A percentile compares a stretch with the other conserved stretches of the same genome.
Conservation (phyloP, 2,888 invertebrate species). For the Hydroisotoma schaefferi region DNA sequence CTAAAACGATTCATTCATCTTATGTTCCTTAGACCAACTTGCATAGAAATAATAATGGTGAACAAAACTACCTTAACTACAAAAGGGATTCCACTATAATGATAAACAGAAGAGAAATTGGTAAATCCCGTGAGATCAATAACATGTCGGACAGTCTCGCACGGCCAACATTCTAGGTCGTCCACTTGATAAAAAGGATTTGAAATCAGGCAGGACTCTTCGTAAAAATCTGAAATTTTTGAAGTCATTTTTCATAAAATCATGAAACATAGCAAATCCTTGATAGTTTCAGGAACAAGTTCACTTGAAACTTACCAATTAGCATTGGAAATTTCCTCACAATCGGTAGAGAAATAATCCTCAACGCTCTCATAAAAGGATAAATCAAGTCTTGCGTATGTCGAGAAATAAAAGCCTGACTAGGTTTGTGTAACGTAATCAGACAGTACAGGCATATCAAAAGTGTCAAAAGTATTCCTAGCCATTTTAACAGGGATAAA, state of each 20-base stretch:
- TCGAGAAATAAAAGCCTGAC: conserved; percentile 65
- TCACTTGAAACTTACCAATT: conserved; percentile 58
- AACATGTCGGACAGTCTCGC: conserved; percentile 66
- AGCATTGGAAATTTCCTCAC: conserved; percentile 69
- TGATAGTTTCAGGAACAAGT: background rate
- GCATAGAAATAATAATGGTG: background rate
- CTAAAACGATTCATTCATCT: conserved; percentile 52
- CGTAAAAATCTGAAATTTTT: conserved; percentile 64
- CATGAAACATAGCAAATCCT: background rate
- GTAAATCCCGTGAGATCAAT: conserved; percentile 63
- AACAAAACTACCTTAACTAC: conserved; percentile 54
- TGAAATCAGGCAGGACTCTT: conserved; percentile 76
- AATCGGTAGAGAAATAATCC: conserved; percentile 72
- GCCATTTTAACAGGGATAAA: background rate
- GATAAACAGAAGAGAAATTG: conserved; percentile 55
- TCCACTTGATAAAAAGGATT: conserved; percentile 77
- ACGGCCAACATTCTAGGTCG: conserved; percentile 83
- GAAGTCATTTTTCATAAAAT: background rate
- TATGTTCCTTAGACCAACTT: background rate
- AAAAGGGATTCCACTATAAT: conserved; percentile 60
- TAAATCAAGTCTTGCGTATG: conserved; percentile 76
- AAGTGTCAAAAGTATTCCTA: background rate
- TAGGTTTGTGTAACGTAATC: conserved; percentile 61
- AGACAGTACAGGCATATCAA: conserved; percentile 52
- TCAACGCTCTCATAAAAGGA: conserved; percentile 70